Evolutionary conservation across 1,140 invertebrate genomes (phyloP).

Genomic region (Himalopsyche phryganea): DNA sequence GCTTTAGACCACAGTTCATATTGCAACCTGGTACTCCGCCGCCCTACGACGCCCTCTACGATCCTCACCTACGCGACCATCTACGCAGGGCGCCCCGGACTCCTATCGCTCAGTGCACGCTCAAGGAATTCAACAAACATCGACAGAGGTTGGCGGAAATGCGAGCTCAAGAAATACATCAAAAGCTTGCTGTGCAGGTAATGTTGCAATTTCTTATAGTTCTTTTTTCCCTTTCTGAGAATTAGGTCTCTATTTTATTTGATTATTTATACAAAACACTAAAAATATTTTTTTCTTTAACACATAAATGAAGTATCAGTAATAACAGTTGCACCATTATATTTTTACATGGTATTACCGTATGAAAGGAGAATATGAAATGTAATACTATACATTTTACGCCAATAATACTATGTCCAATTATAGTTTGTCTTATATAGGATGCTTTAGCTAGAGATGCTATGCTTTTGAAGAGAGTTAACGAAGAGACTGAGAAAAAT

Average conservation of each 20-base stretch:
- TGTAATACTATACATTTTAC: too few species aligned
- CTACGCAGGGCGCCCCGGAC: conserved; percentile 40
- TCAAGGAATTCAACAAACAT: conserved; percentile 48
- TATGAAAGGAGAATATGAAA: too few species aligned
- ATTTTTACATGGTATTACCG: too few species aligned
- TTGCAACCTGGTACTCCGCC: conserved; percentile 3
- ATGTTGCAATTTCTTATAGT: too few species aligned
- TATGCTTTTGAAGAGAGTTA: conserved; percentile 43
- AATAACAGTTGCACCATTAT: too few species aligned
- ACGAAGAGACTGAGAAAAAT: conserved; percentile 41
- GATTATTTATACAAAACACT: too few species aligned
- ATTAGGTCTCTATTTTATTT: too few species aligned
- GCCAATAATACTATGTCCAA: too few species aligned
- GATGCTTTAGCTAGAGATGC: conserved; percentile 45
- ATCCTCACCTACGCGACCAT: conserved; percentile 44
- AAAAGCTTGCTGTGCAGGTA: not conserved
- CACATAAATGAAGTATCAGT: too few species aligned
- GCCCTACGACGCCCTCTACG: conserved; percentile 47
- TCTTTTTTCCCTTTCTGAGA: too few species aligned
- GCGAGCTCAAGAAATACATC: conserved; percentile 6
- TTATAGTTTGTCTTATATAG: too few species aligned
- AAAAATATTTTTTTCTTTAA: too few species aligned
- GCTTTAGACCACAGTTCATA: conserved; percentile 1
- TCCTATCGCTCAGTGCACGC: conserved; percentile 42
- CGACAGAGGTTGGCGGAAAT: conserved; percentile 45